Evolutionary conservation across 2,888 invertebrate species (phyloP).

Genomic region (Heliconius ethilla): DNA sequence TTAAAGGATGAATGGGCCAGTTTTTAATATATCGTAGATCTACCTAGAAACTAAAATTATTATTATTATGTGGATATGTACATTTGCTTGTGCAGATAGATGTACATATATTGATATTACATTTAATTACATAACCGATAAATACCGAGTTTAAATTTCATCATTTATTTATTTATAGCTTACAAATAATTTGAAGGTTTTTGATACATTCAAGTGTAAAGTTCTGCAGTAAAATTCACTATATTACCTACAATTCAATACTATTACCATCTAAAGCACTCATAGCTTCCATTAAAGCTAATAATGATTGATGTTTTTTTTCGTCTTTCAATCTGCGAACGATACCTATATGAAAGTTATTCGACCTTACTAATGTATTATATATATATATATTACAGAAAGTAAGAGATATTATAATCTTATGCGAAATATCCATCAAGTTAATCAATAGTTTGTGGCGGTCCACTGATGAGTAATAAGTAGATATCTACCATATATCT

Average conservation of each 20-base stretch:
- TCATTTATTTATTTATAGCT: background rate
- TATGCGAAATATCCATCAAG: conserved; percentile 19
- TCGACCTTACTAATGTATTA: background rate
- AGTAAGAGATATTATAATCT: conserved; percentile 22
- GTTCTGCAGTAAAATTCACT: background rate
- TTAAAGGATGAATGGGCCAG: too few species aligned
- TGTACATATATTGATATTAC: too few species aligned
- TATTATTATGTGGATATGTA: too few species aligned
- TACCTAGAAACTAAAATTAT: too few species aligned
- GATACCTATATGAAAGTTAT: conserved; percentile 20
- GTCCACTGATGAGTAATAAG: conserved; percentile 19
- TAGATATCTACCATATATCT: conserved; percentile 28
- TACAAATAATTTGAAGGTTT: background rate
- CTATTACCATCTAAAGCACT: background rate
- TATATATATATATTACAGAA: conserved; percentile 11
- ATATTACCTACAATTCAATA: background rate
- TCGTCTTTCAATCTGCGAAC: conserved; percentile 11
- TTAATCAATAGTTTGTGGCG: conserved; percentile 21
- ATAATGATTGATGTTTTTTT: conserved; percentile 25
- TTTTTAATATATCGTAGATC: too few species aligned
- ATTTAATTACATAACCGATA: background rate
- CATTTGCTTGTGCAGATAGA: too few species aligned
- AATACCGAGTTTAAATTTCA: background rate
- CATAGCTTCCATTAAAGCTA: conserved; percentile 16
- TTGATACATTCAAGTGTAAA: background rate